Evolutionary conservation across 1,140 invertebrate genomes (phyloP), one percentile per base, ranked within the genome.

Genomic region (Lasioglossum baleicum): DNA sequence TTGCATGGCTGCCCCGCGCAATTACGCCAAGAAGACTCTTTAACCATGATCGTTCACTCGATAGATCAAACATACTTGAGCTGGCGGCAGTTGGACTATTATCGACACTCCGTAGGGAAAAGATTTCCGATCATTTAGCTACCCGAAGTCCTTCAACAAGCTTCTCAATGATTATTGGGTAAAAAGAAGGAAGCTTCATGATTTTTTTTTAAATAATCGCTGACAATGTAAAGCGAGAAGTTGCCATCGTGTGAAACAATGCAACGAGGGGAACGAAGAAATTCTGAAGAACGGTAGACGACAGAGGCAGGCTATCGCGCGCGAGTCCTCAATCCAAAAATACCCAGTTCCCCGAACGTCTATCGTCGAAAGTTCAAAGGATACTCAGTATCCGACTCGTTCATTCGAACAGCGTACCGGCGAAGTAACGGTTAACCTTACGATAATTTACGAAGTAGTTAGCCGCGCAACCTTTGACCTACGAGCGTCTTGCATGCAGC

Each of bases 391-490:
- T 76, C 60, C 60, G 51, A 84, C 69, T 60, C 80, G 82, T 83
- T 76, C 77, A 83, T 76, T 84, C 82, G 78, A 42, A 79, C 60
- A 20, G 48, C 35, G 35, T 61, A 56, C 35, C 44, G 53, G 42
- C 82, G 42, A 76, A 71, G 78, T 81, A 81, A 84, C 78, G 20
- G 83, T 85, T 86, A 84, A 87, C 75, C 81, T 87, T 85, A 81
- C 80, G 80, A 84, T 87, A 87, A 90, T 88, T 89, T 85, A 84
- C 83, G 61, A 68, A 73, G 70, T 86, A 85, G 82, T 90, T 83
- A 82, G 76, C 82, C 75, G 81, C 76, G 80, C 83, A 84, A 91
- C 82, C 85, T 90, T 91, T 88, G 88, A 90, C 89, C 88, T 90
- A 90, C 84, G 83, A 87, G 82, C 82, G 77, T 88, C 86, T 90